Conservation (phyloP, 1,140 invertebrate species). For the Oncopeltus fasciatus region DNA sequence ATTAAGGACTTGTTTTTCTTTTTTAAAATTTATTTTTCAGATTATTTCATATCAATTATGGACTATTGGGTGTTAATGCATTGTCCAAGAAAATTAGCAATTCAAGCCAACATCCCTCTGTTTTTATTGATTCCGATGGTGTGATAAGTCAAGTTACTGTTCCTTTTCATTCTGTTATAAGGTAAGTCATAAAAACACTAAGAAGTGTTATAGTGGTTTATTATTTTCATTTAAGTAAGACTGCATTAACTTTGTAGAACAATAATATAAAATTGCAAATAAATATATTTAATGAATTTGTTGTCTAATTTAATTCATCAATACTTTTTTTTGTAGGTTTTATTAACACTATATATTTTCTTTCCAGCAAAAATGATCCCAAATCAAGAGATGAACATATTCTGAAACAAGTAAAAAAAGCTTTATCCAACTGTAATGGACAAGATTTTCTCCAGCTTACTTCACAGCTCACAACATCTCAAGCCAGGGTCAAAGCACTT, state of each 20-base stretch:
- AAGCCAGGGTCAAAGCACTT: slow-evolving; percentile 52
- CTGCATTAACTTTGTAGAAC: not conserved
- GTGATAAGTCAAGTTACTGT: slow-evolving; percentile 63
- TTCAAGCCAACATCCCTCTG: slow-evolving; percentile 48
- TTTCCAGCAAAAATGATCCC: slow-evolving; percentile 67
- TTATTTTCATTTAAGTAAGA: not conserved
- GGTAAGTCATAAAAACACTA: slow-evolving; percentile 25
- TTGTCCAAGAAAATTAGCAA: slow-evolving; percentile 31
- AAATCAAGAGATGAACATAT: slow-evolving; percentile 74
- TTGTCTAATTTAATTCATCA: slow-evolving; percentile 14
- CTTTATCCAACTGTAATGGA: slow-evolving; percentile 42
- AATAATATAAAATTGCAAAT: not conserved
- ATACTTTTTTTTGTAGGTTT: not conserved
- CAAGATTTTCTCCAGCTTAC: slow-evolving; percentile 37
- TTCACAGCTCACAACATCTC: slow-evolving; percentile 54
- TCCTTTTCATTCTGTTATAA: slow-evolving; percentile 79
- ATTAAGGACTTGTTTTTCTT: too few relatives aligned
- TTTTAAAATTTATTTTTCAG: slow-evolving; percentile 33
- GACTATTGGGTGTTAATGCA: slow-evolving; percentile 48
- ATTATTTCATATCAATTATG: slow-evolving; percentile 62
- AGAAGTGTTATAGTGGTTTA: too few relatives aligned
- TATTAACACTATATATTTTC: not conserved
- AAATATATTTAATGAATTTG: not conserved
- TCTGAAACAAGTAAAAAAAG: slow-evolving; percentile 58
- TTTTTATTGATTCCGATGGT: slow-evolving; percentile 71